Conservation (phyloP, 2,797 vertebrate species). For the Melanotaenia parkinsoni region DNA sequence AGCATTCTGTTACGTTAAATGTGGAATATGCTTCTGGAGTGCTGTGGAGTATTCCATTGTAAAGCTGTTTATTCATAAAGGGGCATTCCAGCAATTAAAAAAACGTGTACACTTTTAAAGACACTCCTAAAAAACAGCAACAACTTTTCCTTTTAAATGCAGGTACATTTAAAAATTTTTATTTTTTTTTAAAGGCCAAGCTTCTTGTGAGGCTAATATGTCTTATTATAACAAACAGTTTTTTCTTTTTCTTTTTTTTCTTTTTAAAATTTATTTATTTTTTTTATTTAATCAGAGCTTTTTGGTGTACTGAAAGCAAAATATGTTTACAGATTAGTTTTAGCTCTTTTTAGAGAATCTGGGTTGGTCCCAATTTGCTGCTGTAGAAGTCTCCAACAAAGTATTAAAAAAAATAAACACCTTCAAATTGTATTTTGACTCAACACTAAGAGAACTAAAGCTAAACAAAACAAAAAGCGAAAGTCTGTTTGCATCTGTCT, state of each 20-base stretch:
- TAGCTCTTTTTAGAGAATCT: constrained; percentile 32
- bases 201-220: background rate
- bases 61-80: background rate
- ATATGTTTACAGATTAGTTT: background rate
- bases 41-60: background rate
- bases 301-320: background rate
- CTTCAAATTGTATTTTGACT: constrained; percentile 35
- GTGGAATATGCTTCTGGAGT: too few relatives aligned
- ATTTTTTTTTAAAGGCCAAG: background rate
- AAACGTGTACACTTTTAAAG: background rate
- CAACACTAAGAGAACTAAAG: constrained; percentile 45
- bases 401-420: constrained; percentile 34
- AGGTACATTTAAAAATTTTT: background rate
- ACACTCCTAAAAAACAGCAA: background rate
- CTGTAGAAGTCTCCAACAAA: constrained; percentile 36
- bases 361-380: constrained; percentile 60
- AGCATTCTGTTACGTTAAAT: background rate
- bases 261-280: background rate
- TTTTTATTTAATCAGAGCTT: background rate
- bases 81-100: background rate
- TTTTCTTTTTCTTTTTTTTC: background rate
- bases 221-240: background rate
- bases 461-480: constrained; percentile 54
- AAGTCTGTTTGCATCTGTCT: constrained; percentile 44
- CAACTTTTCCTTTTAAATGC: background rate